Evolutionary conservation across 1,140 invertebrate genomes (phyloP), one percentile per base, ranked within the genome.

Genomic region (Conus ventricosus): DNA sequence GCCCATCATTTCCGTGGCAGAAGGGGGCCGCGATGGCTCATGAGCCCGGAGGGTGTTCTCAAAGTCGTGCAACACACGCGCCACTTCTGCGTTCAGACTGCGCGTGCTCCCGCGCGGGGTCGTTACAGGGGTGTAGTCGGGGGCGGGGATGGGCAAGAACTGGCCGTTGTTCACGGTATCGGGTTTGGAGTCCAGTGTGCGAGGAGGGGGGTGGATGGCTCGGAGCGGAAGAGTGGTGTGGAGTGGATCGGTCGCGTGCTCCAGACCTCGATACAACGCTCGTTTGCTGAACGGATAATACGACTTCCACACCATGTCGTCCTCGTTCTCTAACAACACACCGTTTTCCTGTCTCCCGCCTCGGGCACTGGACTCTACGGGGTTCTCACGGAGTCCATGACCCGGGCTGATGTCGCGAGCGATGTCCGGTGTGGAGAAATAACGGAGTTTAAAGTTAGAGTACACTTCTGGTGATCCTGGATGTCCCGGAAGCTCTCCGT

Each of bases 31-130:
- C 57, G 84, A 85, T 23, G 27, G 84, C 13, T 85, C 84, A 25
- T 85, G 84, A 4, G 60, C 84, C 3, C 53, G 84, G 27, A 85
- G 27, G 4, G 84, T 85, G 20, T 75, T 67, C 53, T 85, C 84
- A 85, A 85, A 85, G 25, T 85, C 84, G 7, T 39, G 60, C 71
- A 85, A n/a, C 60, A 85, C 84, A 27, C 63, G n/a, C 25, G 84
- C 84, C 27, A 85, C 84, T 15, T 85, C 84, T 20, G 84, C 63
- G 84, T 85, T 85, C 27, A 85, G 63, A 75, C 84, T 85, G 63
- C 27, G 84, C 27, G n/a, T 8, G 27, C 84, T 85, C 4, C 84
- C 84, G 63, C 39, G 39, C 23, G 39, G 39, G 23, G 84, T 53
- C 11, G 13, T 20, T 3, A 27, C 6, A 13, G 84, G 84, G 7